A percentile compares a stretch with the other conserved stretches of the same genome.
Evolutionary conservation across 1,140 invertebrate genomes (phyloP).

Genomic region (Nylanderia fulva): DNA sequence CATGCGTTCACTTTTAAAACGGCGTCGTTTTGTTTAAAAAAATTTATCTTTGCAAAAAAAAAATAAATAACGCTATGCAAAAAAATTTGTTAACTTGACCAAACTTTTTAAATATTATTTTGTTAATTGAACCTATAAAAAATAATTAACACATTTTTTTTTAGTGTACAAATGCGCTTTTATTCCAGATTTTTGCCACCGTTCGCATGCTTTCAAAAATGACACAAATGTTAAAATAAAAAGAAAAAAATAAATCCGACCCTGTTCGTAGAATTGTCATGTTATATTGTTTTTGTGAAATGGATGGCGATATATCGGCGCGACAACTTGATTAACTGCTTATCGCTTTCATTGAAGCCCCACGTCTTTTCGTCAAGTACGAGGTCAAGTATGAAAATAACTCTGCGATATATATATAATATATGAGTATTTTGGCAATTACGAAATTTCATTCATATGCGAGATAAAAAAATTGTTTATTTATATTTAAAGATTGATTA

Average conservation of each 20-base stretch:
- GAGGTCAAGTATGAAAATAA: neutral
- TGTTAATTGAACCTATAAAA: too few relatives aligned
- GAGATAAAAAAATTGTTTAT: neutral
- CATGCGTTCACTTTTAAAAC: conserved; percentile 4
- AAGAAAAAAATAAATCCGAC: neutral
- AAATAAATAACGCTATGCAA: too few relatives aligned
- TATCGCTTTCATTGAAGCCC: neutral
- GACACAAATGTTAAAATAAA: too few relatives aligned
- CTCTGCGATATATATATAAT: neutral
- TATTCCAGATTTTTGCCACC: neutral
- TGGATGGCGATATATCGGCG: neutral
- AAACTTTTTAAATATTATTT: too few relatives aligned
- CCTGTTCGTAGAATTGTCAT: neutral
- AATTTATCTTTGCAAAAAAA: conserved; percentile 8
- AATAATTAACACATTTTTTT: too few relatives aligned
- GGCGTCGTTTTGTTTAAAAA: neutral
- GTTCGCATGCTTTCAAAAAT: neutral
- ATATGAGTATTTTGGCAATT: neutral
- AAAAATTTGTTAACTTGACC: too few relatives aligned
- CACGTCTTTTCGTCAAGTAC: neutral
- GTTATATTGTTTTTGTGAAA: conserved; percentile 42
- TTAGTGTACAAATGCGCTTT: too few relatives aligned
- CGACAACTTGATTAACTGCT: neutral
- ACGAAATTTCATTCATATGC: neutral
- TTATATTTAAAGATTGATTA: too few relatives aligned